Conservation (phyloP, 2,113 vertebrate genomes). For the Bubalus kerabau region DNA sequence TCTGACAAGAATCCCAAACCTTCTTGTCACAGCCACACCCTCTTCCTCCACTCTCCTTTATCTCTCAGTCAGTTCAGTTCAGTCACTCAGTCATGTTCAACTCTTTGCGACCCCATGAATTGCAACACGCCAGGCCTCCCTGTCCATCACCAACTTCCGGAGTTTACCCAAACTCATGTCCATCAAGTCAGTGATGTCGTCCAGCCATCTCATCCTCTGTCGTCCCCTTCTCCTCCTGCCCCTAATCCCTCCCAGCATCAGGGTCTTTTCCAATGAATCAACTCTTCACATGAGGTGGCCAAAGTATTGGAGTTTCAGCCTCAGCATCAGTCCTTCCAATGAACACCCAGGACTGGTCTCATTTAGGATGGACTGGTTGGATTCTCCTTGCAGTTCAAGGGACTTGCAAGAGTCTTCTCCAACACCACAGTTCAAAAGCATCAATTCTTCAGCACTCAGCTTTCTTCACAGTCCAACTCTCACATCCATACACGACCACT, state of each 20-base stretch:
- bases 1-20: neutral
- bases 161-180: neutral
- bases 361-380: neutral
- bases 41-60: neutral
- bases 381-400: neutral
- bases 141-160: neutral
- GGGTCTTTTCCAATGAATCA: neutral
- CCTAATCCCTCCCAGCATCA: neutral
- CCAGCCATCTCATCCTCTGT: neutral
- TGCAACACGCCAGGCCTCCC: neutral
- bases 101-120: neutral
- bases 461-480: neutral
- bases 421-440: neutral
- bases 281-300: accelerated
- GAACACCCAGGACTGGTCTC: neutral
- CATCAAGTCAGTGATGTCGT: neutral
- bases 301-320: neutral
- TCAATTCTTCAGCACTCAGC: accelerated
- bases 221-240: neutral
- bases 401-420: neutral
- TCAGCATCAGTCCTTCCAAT: neutral
- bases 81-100: accelerated
- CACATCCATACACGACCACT: neutral
- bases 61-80: neutral
- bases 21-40: neutral